Evolutionary conservation across 2,888 invertebrate species (phyloP).

Genomic region (Macropis europaea): DNA sequence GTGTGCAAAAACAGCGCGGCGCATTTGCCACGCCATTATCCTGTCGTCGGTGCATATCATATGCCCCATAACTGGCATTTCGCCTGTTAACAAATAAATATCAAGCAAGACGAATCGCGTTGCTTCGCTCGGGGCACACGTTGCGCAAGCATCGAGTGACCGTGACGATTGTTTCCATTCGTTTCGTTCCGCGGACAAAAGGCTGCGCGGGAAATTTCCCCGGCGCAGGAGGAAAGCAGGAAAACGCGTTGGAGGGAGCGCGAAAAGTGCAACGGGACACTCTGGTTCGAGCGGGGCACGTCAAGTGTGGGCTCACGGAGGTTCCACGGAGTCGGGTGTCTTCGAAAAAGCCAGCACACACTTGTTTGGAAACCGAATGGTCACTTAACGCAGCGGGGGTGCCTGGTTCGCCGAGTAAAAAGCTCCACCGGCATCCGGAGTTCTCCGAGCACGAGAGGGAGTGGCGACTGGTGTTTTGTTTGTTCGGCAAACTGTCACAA

Average conservation of each 20-base stretch:
- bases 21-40: too few species aligned
- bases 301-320: conserved; percentile 3
- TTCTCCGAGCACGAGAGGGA: conserved; percentile 18
- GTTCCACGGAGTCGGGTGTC: conserved; percentile 40
- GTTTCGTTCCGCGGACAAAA: too few species aligned
- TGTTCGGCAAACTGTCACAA: conserved; percentile 76
- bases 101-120: too few species aligned
- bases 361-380: conserved; percentile 59
- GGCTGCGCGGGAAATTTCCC: too few species aligned
- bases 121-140: too few species aligned
- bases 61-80: too few species aligned
- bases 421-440: conserved; percentile 52
- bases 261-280: conserved; percentile 32
- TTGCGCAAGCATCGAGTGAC: too few species aligned
- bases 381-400: conserved; percentile 64
- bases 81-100: too few species aligned
- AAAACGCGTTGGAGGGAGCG: not conserved
- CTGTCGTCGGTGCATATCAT: too few species aligned
- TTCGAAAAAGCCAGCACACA: conserved; percentile 32
- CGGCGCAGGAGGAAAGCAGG: too few species aligned
- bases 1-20: too few species aligned
- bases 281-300: not conserved
- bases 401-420: conserved; percentile 50
- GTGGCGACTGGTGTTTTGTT: conserved; percentile 67
- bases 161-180: too few species aligned